Evolutionary conservation across 2,888 invertebrate genomes (phyloP).

Genomic region (Adelognathus sp.): DNA sequence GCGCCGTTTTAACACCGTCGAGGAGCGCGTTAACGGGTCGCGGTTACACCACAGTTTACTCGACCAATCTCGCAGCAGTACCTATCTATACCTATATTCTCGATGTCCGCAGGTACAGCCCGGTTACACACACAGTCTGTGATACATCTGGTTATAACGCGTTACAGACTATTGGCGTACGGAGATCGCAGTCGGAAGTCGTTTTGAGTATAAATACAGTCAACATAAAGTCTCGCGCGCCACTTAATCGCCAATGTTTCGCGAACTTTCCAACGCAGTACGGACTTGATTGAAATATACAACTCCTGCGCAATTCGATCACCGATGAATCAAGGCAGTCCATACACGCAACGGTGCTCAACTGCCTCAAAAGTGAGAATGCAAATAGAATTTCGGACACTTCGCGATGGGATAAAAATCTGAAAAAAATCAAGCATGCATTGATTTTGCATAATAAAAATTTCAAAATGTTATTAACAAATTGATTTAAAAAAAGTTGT

Average conservation of each 20-base stretch:
- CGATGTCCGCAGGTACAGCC: not conserved
- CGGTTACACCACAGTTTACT: slow-evolving; percentile 48
- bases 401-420: no score
- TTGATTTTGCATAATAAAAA: no score
- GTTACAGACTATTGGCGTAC: slow-evolving; percentile 44
- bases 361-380: no score
- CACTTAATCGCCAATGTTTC: slow-evolving; percentile 19
- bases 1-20: slow-evolving; percentile 63
- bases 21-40: slow-evolving; percentile 52
- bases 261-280: slow-evolving; percentile 34
- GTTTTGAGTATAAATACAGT: not conserved
- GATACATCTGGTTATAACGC: not conserved
- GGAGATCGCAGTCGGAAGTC: slow-evolving; percentile 50
- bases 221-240: not conserved
- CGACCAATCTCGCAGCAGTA: slow-evolving; percentile 24
- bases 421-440: no score
- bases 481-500: no score
- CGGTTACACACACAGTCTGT: not conserved
- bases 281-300: slow-evolving; percentile 52
- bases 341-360: no score
- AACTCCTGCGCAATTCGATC: slow-evolving; percentile 46
- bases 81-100: slow-evolving; percentile 5
- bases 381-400: no score
- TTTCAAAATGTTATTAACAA: no score
- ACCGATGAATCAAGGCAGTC: slow-evolving; percentile 35